These are phyloP conservation scores for Turdus rufiventris DNA, from an alignment of 2,113 vertebrate genomes.

Conservation along the genomic window DNA sequence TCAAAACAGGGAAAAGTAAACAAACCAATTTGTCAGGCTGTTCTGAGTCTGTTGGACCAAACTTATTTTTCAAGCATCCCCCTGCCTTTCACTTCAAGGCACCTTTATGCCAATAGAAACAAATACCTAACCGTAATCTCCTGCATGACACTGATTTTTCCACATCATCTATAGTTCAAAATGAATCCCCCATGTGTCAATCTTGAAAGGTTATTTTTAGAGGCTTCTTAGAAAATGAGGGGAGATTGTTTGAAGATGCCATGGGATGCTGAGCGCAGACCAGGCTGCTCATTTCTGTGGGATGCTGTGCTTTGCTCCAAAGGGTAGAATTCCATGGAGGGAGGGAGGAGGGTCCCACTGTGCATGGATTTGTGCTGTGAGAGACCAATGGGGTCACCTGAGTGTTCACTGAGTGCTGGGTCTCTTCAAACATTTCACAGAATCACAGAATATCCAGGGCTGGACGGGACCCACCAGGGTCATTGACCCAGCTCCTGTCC, in stretches of 20 bases:
- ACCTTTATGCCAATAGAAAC: neutral
- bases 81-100: neutral
- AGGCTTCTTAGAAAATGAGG: neutral
- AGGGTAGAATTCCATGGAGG: neutral
- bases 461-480: neutral
- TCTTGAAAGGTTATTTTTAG: neutral
- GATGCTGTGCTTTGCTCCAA: neutral
- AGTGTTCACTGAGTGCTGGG: neutral
- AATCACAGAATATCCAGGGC: neutral
- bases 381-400: neutral
- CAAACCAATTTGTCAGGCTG: neutral
- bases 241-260: neutral
- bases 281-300: neutral
- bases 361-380: neutral
- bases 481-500: neutral
- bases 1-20: neutral
- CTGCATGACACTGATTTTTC: neutral
- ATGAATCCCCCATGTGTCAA: neutral
- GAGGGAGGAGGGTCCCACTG: neutral
- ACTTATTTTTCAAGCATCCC: neutral
- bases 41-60: neutral
- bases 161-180: neutral
- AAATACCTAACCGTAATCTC: neutral
- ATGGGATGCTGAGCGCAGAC: neutral
- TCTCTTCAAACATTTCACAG: neutral